phyloP scores from a whole-genome alignment of 2,113 vertebrate species.

The Callorhinus ursinus region DNA sequence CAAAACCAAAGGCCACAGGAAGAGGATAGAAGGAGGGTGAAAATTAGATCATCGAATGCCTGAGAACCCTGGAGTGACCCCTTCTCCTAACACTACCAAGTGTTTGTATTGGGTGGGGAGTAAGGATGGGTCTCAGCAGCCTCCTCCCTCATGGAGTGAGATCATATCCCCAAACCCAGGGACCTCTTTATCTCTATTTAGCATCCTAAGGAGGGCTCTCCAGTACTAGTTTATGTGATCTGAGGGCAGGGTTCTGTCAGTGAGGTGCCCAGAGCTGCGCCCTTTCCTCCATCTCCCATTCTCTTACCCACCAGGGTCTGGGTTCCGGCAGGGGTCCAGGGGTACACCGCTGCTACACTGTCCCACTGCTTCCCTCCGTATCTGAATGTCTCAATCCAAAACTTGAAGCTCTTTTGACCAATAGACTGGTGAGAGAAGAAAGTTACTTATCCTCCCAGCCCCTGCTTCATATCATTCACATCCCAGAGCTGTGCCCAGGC shows the following conservation, averaged over 20 bases:
- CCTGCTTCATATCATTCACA: conserved; percentile 58
- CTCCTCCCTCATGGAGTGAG: conserved; percentile 27
- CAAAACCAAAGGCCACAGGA: conserved; percentile 67
- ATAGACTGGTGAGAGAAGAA: conserved; percentile 69
- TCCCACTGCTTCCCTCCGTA: conserved; percentile 64
- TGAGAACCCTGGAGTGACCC: conserved; percentile 1
- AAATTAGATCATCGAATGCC: conserved; percentile 20
- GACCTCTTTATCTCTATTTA: conserved; percentile 63
- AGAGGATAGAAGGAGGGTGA: neutral
- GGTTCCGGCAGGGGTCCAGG: conserved; percentile 12
- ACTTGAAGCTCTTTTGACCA: conserved; percentile 85
- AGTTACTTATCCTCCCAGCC: conserved; percentile 66
- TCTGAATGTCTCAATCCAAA: conserved; percentile 86
- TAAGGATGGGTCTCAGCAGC: conserved; percentile 42
- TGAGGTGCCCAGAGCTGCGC: conserved; percentile 63
- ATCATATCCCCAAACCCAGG: conserved; percentile 2
- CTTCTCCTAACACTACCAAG: conserved; percentile 47
- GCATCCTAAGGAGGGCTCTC: conserved; percentile 47
- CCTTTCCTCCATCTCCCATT: conserved; percentile 42
- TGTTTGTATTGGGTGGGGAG: neutral
- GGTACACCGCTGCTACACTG: conserved; percentile 37
- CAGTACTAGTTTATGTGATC: conserved; percentile 44
- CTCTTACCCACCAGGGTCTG: conserved; percentile 14
- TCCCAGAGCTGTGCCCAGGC: conserved; percentile 45
- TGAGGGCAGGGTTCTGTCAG: conserved; percentile 54